Base-by-base conservation (phyloP, 2,888 invertebrate genomes). In the Chesias legatella region DNA sequence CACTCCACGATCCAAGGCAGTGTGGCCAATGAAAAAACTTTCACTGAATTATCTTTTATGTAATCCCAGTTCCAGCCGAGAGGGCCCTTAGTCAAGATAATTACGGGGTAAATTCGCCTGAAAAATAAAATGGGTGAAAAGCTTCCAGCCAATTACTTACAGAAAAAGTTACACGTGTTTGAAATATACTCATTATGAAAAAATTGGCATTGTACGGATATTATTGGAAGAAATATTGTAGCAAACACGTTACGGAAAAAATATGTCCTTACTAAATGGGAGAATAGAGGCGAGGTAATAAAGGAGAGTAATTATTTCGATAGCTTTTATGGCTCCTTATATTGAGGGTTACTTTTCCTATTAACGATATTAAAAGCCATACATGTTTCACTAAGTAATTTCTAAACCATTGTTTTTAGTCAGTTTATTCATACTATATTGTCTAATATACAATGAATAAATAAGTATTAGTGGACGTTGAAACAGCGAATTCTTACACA, bases 61-160 rank as follows among this genome's bases (percentile, higher is more conserved):
- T 86, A 84, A 51, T 80, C 78, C 88, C 88, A 88, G 67, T 84
- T 79, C 88, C 88, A 88, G 49, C 75, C 69, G 43, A 88, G 73
- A 20, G 88, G 85, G 22, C 88, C 88, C 58, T 79, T 86, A 47
- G 88, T 86, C 63, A 88, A 64, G 48, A 88, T 88, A 66, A 88
- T 79, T 58, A 86, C 86, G 29, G 88, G 85, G 57, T 86, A 88
- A 59, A 88, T 67, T 58, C 88, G 73, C 48, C 88, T 88, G 74
- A 50, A 81, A 82, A 51, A 57, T 56, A 62, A 17, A 17, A 17
- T 17, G 5, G 5, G 53, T 51, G 43, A 43, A 38, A 41, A 29
- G 21, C 26, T 41, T 39, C 44, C 41, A 43, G 30, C 35, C 52
- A 27, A 46, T 41, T 29, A 31, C 20, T 27, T 25, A 23, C 20